Evolutionary conservation across 2,113 vertebrate species (phyloP).

Genomic region (Apaloderma vittatum): DNA sequence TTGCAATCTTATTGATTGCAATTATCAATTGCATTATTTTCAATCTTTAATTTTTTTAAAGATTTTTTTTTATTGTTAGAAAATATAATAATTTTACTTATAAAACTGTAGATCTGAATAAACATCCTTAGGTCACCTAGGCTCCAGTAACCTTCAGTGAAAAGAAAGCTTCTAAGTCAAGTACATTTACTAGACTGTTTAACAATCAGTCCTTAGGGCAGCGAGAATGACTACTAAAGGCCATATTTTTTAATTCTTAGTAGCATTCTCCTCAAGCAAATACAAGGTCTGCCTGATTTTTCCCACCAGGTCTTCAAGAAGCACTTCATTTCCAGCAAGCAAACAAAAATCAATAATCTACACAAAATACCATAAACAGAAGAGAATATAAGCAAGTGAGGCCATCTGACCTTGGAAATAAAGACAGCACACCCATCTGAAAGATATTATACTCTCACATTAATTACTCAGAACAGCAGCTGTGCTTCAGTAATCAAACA

Average conservation of each 20-base stretch:
- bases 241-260: background rate
- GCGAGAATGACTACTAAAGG: background rate
- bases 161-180: background rate
- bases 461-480: conserved; percentile 45
- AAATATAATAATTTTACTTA: background rate
- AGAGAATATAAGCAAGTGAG: background rate
- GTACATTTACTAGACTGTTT: background rate
- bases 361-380: background rate
- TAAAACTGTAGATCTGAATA: background rate
- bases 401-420: background rate
- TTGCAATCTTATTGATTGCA: no score
- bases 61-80: background rate
- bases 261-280: background rate
- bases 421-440: background rate
- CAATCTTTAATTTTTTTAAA: background rate
- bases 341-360: conserved; percentile 9
- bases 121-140: background rate
- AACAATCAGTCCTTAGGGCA: background rate
- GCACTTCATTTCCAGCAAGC: background rate
- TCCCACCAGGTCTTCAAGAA: background rate
- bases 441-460: background rate
- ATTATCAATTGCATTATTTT: no score
- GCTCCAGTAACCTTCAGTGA: background rate
- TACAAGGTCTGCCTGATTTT: background rate
- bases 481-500: conserved; percentile 37